phyloP scores from a whole-genome alignment of 2,888 invertebrate species.

The Rhogogaster chlorosoma region DNA sequence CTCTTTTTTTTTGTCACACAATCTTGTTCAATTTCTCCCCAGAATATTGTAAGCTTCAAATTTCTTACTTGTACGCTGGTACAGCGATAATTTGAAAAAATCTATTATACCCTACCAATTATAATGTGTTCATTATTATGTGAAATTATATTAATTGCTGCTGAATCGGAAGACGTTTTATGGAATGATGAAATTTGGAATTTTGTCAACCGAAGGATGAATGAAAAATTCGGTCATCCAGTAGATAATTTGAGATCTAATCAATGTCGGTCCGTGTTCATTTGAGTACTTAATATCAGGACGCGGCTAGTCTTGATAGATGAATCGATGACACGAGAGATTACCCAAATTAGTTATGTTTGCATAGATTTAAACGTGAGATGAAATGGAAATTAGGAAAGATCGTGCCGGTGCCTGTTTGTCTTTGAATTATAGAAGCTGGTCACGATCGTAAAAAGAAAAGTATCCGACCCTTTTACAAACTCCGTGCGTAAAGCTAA shows the following conservation, averaged over 20 bases:
- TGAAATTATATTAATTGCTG: background rate
- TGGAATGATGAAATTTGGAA: background rate
- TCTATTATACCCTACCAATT: too few relatives aligned
- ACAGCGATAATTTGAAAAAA: background rate
- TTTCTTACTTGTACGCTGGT: background rate
- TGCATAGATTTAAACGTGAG: constrained; percentile 14
- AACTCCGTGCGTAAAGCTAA: background rate
- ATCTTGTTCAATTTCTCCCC: background rate
- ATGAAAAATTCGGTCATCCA: background rate
- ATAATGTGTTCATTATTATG: background rate
- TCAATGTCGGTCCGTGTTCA: background rate
- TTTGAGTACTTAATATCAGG: background rate
- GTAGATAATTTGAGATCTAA: background rate
- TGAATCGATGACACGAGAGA: background rate
- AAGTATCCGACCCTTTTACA: background rate
- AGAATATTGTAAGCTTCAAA: background rate
- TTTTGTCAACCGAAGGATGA: background rate
- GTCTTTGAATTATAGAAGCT: background rate
- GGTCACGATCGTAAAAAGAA: constrained; percentile 24
- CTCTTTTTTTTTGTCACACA: background rate
- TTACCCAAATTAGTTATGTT: background rate
- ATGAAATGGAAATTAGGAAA: constrained; percentile 40
- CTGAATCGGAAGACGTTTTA: background rate
- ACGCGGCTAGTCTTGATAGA: background rate
- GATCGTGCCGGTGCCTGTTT: background rate